These are phyloP conservation scores for Chydorus sphaericus DNA, from an alignment of 2,888 invertebrate genomes.

Conservation along the genomic window DNA sequence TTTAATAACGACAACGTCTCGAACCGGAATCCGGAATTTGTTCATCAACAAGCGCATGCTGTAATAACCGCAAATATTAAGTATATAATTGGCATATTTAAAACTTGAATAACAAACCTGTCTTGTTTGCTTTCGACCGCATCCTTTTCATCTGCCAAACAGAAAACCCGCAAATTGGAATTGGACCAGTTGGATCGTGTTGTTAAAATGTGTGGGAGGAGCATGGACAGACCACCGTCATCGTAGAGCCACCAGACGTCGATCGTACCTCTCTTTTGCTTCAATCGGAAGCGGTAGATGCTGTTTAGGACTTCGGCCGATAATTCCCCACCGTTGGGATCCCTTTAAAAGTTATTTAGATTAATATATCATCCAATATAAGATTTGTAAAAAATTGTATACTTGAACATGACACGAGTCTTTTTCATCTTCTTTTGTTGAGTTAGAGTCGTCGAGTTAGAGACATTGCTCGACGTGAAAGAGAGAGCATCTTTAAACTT, in stretches of 20 bases:
- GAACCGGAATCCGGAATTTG: conserved; percentile 94
- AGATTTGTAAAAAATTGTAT: not conserved
- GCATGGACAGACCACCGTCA: conserved; percentile 23
- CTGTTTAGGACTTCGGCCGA: conserved; percentile 18
- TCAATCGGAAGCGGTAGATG: conserved; percentile 18
- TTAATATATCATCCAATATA: not conserved
- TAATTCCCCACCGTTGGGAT: conserved; percentile 16
- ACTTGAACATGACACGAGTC: conserved; percentile 6
- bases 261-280: conserved; percentile 19
- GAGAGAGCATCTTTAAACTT: too few species aligned
- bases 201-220: conserved; percentile 19
- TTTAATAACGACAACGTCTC: conserved; percentile 78
- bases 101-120: not conserved
- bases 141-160: conserved; percentile 17
- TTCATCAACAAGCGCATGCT: conserved; percentile 92
- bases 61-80: conserved; percentile 23
- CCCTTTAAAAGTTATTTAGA: not conserved
- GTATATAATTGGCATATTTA: not conserved
- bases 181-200: conserved; percentile 16
- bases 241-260: conserved; percentile 22
- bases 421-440: conserved; percentile 6
- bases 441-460: too few species aligned
- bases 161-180: conserved; percentile 19
- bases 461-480: too few species aligned
- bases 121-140: conserved; percentile 13